Evolutionary conservation across 2,113 vertebrate species (phyloP).

Genomic region (Neopipo cinnamomea): DNA sequence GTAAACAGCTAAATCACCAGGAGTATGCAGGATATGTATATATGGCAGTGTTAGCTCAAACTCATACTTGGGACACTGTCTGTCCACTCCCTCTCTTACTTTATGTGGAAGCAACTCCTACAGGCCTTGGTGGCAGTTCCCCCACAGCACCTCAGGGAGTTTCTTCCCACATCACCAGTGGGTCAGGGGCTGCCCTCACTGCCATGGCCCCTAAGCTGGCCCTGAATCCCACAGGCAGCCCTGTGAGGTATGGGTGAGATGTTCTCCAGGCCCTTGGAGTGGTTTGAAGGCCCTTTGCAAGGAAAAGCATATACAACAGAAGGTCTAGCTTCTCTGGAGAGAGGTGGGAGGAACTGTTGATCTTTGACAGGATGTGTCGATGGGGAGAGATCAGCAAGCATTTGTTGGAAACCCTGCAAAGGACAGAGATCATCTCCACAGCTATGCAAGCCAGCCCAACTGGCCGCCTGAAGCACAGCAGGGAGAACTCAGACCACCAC

Average conservation of each 20-base stretch:
- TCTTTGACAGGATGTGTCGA: not conserved
- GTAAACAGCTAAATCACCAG: not conserved
- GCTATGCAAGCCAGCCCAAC: not conserved
- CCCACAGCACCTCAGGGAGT: accelerated
- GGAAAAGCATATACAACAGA: not conserved
- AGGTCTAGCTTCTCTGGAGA: not conserved
- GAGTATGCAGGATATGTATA: not conserved
- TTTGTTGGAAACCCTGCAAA: not conserved
- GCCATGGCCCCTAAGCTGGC: not conserved
- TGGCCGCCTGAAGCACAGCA: not conserved
- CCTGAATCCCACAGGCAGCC: not conserved
- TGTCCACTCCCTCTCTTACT: not conserved
- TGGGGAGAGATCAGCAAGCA: not conserved
- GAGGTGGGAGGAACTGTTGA: not conserved
- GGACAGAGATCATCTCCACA: not conserved
- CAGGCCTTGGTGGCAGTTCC: accelerated
- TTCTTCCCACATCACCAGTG: not conserved
- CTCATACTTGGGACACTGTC: not conserved
- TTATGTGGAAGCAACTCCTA: not conserved
- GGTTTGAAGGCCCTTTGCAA: not conserved
- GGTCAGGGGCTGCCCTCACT: not conserved
- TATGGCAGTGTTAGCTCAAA: not conserved
- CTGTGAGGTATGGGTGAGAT: not conserved
- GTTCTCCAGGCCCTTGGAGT: not conserved
- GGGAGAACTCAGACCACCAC: not conserved